Percentiles rank a stretch among this genome's conserved stretches.
Conservation (phyloP, 2,113 vertebrate species). For the Cyprinodon brontotheroides region DNA sequence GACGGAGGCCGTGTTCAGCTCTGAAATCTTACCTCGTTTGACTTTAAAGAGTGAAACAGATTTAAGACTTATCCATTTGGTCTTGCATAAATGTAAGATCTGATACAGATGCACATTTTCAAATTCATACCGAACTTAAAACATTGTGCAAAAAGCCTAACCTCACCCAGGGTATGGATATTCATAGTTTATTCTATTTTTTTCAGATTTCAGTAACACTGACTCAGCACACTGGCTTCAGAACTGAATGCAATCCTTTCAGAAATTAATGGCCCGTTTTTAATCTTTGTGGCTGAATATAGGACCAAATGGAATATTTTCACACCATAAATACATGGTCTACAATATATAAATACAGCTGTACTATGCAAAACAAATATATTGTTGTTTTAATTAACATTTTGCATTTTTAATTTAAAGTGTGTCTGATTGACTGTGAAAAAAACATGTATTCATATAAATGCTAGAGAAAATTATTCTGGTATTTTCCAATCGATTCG, state of each 20-base stretch:
- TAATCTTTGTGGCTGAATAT: not conserved
- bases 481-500: too few relatives aligned
- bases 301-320: not conserved
- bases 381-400: too few relatives aligned
- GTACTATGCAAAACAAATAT: too few relatives aligned
- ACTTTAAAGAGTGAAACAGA: not conserved
- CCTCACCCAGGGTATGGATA: not conserved
- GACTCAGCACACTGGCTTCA: not conserved
- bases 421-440: too few relatives aligned
- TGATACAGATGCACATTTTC: conserved; percentile 16
- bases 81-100: not conserved
- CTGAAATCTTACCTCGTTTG: conserved; percentile 39
- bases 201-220: not conserved
- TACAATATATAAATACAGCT: not conserved
- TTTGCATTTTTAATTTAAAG: too few relatives aligned
- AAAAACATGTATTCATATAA: too few relatives aligned
- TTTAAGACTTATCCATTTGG: conserved; percentile 8
- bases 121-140: not conserved
- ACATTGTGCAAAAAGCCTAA: not conserved
- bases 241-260: not conserved
- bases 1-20: conserved; percentile 54
- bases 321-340: not conserved
- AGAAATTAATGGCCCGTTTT: too few relatives aligned
- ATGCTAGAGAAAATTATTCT: too few relatives aligned
- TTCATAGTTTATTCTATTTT: not conserved